phyloP scores from a whole-genome alignment of 2,888 invertebrate species.

The Dyspetes luteomarginatus region DNA sequence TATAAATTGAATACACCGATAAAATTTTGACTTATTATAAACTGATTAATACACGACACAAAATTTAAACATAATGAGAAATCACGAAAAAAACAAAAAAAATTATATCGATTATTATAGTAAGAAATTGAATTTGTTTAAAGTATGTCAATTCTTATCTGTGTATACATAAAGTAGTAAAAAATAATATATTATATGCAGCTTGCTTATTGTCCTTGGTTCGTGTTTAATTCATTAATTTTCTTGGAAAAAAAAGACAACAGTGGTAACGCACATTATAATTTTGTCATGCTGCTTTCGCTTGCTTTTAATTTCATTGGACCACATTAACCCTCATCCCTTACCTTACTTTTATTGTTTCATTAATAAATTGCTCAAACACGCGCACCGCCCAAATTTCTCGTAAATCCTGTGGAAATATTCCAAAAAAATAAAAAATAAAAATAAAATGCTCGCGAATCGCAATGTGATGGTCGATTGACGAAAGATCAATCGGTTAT shows the following conservation, averaged over 20 bases:
- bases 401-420: conserved; percentile 43
- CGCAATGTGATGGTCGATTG: conserved; percentile 12
- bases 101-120: too few species aligned
- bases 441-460: conserved; percentile 20
- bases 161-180: conserved; percentile 55
- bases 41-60: conserved; percentile 4
- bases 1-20: conserved; percentile 35
- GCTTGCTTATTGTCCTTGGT: conserved; percentile 65
- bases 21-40: conserved; percentile 43
- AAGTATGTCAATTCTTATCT: conserved; percentile 44
- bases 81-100: too few species aligned
- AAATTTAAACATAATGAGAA: background rate
- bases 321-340: conserved; percentile 83
- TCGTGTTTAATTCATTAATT: conserved; percentile 64
- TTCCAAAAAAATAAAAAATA: conserved; percentile 13
- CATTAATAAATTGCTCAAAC: conserved; percentile 62
- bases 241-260: conserved; percentile 36
- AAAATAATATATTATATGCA: conserved; percentile 53
- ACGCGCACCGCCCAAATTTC: conserved; percentile 62
- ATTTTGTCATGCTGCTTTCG: conserved; percentile 61
- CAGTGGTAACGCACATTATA: conserved; percentile 51
- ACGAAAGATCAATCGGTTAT: conserved; percentile 27
- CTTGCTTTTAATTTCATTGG: conserved; percentile 74
- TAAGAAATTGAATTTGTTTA: conserved; percentile 31
- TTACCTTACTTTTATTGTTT: conserved; percentile 72